Evolutionary conservation across 2,797 vertebrate species (phyloP).

Genomic region (Arrhamphus sclerolepis): DNA sequence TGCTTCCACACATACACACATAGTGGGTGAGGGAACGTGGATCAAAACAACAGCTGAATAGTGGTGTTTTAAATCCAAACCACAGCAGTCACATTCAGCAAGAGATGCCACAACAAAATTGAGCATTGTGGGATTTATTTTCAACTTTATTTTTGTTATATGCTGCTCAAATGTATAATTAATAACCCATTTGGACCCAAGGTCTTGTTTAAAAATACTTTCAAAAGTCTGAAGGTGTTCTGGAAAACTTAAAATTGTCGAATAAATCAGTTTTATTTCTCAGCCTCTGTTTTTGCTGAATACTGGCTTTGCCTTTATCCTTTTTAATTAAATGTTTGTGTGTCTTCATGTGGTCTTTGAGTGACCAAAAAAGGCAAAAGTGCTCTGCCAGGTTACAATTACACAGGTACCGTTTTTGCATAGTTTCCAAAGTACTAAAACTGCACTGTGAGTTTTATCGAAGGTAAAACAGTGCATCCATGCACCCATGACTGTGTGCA

Average conservation of each 20-base stretch:
- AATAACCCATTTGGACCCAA: too few relatives aligned
- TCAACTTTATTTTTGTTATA: not conserved
- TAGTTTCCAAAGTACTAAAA: not conserved
- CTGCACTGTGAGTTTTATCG: slow-evolving; percentile 1
- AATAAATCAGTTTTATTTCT: too few relatives aligned
- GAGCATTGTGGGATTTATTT: slow-evolving; percentile 12
- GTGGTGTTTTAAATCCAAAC: slow-evolving; percentile 31
- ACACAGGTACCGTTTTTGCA: too few relatives aligned
- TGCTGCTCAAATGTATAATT: not conserved
- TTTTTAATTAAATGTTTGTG: too few relatives aligned
- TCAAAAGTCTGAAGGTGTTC: too few relatives aligned
- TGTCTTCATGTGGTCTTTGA: too few relatives aligned
- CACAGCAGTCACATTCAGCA: slow-evolving; percentile 5
- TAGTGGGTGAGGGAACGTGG: slow-evolving; percentile 6
- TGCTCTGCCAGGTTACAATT: too few relatives aligned
- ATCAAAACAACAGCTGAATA: slow-evolving; percentile 41
- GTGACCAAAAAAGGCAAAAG: too few relatives aligned
- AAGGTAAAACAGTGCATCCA: slow-evolving; percentile 12
- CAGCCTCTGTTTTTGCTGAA: too few relatives aligned
- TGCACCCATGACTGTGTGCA: slow-evolving; percentile 31
- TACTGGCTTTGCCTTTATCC: too few relatives aligned
- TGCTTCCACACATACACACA: slow-evolving; percentile 2
- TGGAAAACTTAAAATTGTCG: too few relatives aligned
- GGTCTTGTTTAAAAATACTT: too few relatives aligned
- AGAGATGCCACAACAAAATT: slow-evolving; percentile 31